Conservation (phyloP, 2,888 invertebrate genomes). For the Xanthorhoe spadicearia region DNA sequence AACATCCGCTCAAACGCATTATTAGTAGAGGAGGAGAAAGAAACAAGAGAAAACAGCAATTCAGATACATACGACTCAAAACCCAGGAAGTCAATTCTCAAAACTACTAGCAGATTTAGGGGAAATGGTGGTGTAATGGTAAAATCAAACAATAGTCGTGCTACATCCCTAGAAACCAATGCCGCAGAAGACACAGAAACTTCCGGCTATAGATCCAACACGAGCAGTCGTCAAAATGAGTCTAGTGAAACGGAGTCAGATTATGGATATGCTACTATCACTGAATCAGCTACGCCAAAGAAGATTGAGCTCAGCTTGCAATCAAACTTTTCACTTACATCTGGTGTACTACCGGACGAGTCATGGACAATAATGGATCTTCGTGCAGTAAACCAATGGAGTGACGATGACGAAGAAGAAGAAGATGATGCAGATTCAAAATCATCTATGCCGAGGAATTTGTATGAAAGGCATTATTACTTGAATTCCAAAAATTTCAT, state of each 20-base stretch:
- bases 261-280: constrained; percentile 86
- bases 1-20: constrained; percentile 47
- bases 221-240: constrained; percentile 74
- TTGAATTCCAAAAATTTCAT: constrained; percentile 88
- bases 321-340: constrained; percentile 66
- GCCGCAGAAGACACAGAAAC: constrained; percentile 74
- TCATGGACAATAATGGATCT: constrained; percentile 79
- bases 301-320: constrained; percentile 76
- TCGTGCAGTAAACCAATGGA: constrained; percentile 68
- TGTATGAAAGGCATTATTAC: constrained; percentile 80
- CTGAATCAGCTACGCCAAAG: constrained; percentile 84
- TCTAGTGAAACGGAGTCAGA: constrained; percentile 85
- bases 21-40: constrained; percentile 56
- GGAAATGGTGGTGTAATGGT: constrained; percentile 48
- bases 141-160: constrained; percentile 35
- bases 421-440: constrained; percentile 60
- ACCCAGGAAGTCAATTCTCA: constrained; percentile 74
- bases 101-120: constrained; percentile 61
- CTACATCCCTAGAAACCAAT: constrained; percentile 36
- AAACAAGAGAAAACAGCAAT: constrained; percentile 44
- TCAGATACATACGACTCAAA: constrained; percentile 50
- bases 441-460: constrained; percentile 61
- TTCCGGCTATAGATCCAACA: constrained; percentile 84
- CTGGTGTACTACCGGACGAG: constrained; percentile 80
- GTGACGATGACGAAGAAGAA: constrained; percentile 74